Conservation (phyloP, 2,113 vertebrate species). For the Calypte anna region DNA sequence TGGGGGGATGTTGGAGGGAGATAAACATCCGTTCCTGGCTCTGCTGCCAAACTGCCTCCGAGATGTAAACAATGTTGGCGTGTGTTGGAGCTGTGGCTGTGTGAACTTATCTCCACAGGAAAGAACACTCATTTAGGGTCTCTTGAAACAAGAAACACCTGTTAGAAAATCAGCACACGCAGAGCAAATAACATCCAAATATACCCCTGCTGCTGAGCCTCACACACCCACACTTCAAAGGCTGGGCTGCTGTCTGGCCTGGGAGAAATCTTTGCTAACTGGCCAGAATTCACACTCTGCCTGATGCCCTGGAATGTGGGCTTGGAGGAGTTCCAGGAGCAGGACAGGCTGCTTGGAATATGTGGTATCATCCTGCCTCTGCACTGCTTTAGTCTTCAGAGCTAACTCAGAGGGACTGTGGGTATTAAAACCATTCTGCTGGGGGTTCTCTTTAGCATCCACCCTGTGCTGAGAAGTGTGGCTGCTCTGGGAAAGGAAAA, state of each 20-base stretch:
- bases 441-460: neutral
- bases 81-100: constrained; percentile 39
- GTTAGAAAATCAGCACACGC: constrained; percentile 51
- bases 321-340: constrained; percentile 49
- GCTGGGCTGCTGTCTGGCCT: constrained; percentile 6
- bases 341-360: neutral
- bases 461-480: neutral
- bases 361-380: neutral
- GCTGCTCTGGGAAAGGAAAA: neutral
- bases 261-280: constrained; percentile 38
- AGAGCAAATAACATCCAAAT: constrained; percentile 58
- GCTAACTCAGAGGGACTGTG: neutral
- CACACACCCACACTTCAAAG: constrained; percentile 34
- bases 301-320: constrained; percentile 46
- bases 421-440: neutral
- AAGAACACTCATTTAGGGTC: constrained; percentile 60
- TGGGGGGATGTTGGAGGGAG: constrained; percentile 58
- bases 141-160: constrained; percentile 73
- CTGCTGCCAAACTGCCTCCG: constrained; percentile 56
- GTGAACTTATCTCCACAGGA: constrained; percentile 61
- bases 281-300: constrained; percentile 55
- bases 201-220: constrained; percentile 50
- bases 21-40: constrained; percentile 66
- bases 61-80: constrained; percentile 58
- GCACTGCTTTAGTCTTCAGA: neutral